Base-by-base conservation (phyloP, 2,888 invertebrate species). In the Thera britannica region DNA sequence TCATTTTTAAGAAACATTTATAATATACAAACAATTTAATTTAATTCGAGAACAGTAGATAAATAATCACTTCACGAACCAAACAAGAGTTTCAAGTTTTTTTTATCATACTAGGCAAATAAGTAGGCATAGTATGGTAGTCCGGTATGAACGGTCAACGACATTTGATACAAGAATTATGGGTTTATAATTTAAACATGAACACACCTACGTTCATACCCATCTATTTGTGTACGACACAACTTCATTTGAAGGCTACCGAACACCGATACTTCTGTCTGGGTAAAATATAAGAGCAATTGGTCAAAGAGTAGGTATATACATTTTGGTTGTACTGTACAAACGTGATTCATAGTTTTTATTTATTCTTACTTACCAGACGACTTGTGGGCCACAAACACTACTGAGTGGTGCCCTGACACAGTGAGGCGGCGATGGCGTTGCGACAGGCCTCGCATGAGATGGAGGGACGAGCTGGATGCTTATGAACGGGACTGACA, bases 201-300 rank as follows among this genome's bases (percentile, higher is more conserved):
- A 55, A 54, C 48, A 71, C 67, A 71, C 65, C 66, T 66, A 71
- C 60, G 77, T 78, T 51, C 9, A 35, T 46, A 55, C 76, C 77
- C 77, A 41, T 51, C 71, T 77, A 77, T 80, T 79, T 79, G 78
- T 76, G 78, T 81, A 77, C 76, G 78, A 79, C 76, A 80, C 77
- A 80, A 82, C 79, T 83, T 81, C 81, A 82, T 80, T 72, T 78
- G 78, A 79, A 79, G 80, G 79, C 80, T 83, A 83, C 80, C 82
- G 87, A 88, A 89, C 85, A 85, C 89, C 90, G 86, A 88, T 90
- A 86, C 84, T 83, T 82, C 78, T 52, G 81, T 79, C 77, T 76
- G 82, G 81, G 84, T 88, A 88, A 88, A 87, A 87, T 88, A 89
- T 87, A 82, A 84, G 86, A 81, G 81, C 83, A 77, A 79, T 79